Conservation (phyloP, 2,113 vertebrate species). For the Polyodon spathula region DNA sequence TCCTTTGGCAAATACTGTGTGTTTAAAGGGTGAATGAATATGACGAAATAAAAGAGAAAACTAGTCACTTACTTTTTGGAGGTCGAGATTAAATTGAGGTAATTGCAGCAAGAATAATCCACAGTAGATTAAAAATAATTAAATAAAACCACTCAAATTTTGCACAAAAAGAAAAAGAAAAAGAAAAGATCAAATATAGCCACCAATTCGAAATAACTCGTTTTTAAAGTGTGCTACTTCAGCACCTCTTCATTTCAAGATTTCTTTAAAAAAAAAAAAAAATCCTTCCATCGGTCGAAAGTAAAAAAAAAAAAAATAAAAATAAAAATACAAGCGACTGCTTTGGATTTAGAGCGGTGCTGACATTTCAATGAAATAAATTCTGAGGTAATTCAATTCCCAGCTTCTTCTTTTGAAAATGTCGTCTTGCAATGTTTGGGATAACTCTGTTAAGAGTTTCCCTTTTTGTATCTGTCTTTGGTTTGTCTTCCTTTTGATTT, state of each 20-base stretch:
- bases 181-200: slow-evolving; percentile 38
- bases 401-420: slow-evolving; percentile 23
- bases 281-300: slow-evolving; percentile 14
- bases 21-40: too few species aligned
- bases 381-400: slow-evolving; percentile 56
- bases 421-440: slow-evolving; percentile 28
- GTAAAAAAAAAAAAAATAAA: slow-evolving; percentile 2
- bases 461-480: slow-evolving; percentile 50
- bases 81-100: slow-evolving; percentile 56
- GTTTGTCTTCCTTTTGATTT: slow-evolving; percentile 45
- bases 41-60: too few species aligned
- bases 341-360: slow-evolving; percentile 44
- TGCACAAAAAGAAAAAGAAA: slow-evolving; percentile 15
- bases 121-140: slow-evolving; percentile 40
- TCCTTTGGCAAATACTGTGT: slow-evolving; percentile 1
- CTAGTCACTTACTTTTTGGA: slow-evolving; percentile 58
- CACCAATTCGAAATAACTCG: slow-evolving; percentile 21
- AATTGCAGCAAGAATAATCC: slow-evolving; percentile 53
- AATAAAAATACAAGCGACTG: slow-evolving; percentile 36
- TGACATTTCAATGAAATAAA: slow-evolving; percentile 45
- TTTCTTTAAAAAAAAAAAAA: slow-evolving; percentile 7
- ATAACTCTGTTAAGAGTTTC: slow-evolving; percentile 25
- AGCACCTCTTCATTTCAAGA: slow-evolving; percentile 12
- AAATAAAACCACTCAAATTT: slow-evolving; percentile 43
- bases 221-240: slow-evolving; percentile 29